Evolutionary conservation across 1,140 invertebrate genomes (phyloP).

Genomic region (Olivierus martensii): DNA sequence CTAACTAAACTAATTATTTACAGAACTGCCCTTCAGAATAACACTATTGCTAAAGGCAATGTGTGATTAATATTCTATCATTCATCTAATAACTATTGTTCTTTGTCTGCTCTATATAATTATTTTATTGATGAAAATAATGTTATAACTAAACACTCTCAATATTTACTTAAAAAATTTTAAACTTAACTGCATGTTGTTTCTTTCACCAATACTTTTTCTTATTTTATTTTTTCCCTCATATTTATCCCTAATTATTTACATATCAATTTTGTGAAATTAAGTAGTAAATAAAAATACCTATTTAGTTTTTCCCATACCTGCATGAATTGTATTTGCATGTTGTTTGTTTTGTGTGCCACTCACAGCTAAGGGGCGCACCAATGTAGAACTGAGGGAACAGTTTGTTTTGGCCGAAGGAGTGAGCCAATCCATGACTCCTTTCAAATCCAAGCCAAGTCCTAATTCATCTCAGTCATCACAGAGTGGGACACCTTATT

Average conservation of each 20-base stretch:
- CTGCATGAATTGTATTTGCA: not conserved
- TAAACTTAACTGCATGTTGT: no score
- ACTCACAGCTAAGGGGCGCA: slow-evolving; percentile 83
- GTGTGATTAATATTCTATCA: not conserved
- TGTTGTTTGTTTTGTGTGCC: slow-evolving; percentile 6
- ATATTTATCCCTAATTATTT: no score
- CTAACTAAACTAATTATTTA: slow-evolving; percentile 15
- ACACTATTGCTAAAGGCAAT: slow-evolving; percentile 2
- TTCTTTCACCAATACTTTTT: no score
- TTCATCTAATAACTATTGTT: not conserved
- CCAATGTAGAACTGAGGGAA: slow-evolving; percentile 96
- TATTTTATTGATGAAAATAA: not conserved
- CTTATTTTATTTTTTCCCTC: no score
- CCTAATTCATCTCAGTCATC: slow-evolving; percentile 15
- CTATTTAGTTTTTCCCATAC: no score
- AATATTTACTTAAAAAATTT: no score
- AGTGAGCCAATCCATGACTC: slow-evolving; percentile 93
- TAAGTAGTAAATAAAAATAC: no score
- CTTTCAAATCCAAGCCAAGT: slow-evolving; percentile 46
- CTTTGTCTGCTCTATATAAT: not conserved
- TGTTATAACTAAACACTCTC: not conserved
- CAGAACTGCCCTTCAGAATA: not conserved
- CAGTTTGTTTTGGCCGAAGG: slow-evolving; percentile 96
- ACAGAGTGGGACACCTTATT: slow-evolving; percentile 10
- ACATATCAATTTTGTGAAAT: no score